Percentiles rank a stretch among this genome's conserved stretches.
phyloP scores from a whole-genome alignment of 2,888 invertebrate species.

The Spodoptera picta region DNA sequence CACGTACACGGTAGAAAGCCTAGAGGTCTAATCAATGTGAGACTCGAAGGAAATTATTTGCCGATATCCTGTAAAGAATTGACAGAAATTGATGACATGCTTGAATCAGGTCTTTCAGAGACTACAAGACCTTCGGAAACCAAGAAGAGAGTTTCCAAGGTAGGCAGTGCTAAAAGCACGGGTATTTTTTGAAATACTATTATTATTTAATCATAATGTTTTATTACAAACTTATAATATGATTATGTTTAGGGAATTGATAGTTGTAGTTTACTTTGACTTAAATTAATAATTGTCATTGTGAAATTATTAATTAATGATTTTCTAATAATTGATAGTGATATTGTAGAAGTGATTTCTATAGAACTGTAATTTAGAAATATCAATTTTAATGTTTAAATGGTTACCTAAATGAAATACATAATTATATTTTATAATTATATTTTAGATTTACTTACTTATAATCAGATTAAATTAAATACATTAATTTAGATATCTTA shows the following conservation, averaged over 20 bases:
- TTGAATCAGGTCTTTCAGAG: not conserved
- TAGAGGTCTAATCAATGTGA: conserved; percentile 7
- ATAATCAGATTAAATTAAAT: conserved; percentile 2
- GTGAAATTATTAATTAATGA: too few relatives aligned
- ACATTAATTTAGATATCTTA: not conserved
- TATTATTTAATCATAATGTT: not conserved
- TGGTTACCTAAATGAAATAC: conserved; percentile 1
- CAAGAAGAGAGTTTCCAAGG: too few relatives aligned
- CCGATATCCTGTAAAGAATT: not conserved
- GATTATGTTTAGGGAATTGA: not conserved
- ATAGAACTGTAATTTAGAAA: conserved; percentile 12
- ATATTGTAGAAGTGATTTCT: not conserved
- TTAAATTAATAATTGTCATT: too few relatives aligned
- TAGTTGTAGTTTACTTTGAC: too few relatives aligned
- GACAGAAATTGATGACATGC: conserved; percentile 2
- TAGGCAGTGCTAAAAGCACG: too few relatives aligned
- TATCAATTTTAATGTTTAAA: conserved; percentile 5
- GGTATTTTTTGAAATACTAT: too few relatives aligned
- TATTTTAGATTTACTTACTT: conserved; percentile 2
- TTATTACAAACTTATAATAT: not conserved
- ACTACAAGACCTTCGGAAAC: too few relatives aligned
- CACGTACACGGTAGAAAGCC: conserved; percentile 1
- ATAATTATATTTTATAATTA: not conserved
- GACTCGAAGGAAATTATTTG: conserved; percentile 15
- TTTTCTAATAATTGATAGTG: not conserved